Conservation (phyloP, 2,888 invertebrate genomes). For the Plagodis pulveraria region DNA sequence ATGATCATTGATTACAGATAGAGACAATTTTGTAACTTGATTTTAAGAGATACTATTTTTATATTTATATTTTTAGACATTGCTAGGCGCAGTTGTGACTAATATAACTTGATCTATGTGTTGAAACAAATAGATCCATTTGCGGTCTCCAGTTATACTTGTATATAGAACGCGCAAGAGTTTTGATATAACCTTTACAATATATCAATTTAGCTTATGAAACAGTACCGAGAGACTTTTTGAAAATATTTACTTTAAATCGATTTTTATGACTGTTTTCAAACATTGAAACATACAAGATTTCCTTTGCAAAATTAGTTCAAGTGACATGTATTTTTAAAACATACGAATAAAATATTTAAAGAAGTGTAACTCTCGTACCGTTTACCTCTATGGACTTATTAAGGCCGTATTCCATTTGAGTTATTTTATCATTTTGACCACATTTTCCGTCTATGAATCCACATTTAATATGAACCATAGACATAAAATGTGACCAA, state of each 20-base stretch:
- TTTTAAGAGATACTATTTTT: constrained; percentile 67
- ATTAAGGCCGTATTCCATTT: too few relatives aligned
- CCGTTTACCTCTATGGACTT: too few relatives aligned
- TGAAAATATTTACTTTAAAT: constrained; percentile 35
- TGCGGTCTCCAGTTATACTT: constrained; percentile 8
- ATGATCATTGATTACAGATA: constrained; percentile 3
- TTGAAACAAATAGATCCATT: not conserved
- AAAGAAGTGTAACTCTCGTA: too few relatives aligned
- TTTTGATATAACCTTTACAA: constrained; percentile 65
- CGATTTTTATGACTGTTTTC: constrained; percentile 11
- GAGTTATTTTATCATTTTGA: too few relatives aligned
- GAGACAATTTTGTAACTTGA: constrained; percentile 36
- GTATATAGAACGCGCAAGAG: not conserved
- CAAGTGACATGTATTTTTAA: too few relatives aligned
- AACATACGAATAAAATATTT: too few relatives aligned
- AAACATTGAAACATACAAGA: constrained; percentile 9
- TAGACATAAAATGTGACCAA: too few relatives aligned
- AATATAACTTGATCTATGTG: constrained; percentile 6
- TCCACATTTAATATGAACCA: too few relatives aligned
- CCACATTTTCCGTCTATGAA: too few relatives aligned
- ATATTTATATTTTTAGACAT: constrained; percentile 67
- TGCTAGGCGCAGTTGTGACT: constrained; percentile 40
- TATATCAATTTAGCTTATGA: constrained; percentile 47
- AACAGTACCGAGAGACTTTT: constrained; percentile 32
- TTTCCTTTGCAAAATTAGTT: not conserved